Conservation (phyloP, 1,140 invertebrate genomes). For the Temnothorax curvispinosus region DNA sequence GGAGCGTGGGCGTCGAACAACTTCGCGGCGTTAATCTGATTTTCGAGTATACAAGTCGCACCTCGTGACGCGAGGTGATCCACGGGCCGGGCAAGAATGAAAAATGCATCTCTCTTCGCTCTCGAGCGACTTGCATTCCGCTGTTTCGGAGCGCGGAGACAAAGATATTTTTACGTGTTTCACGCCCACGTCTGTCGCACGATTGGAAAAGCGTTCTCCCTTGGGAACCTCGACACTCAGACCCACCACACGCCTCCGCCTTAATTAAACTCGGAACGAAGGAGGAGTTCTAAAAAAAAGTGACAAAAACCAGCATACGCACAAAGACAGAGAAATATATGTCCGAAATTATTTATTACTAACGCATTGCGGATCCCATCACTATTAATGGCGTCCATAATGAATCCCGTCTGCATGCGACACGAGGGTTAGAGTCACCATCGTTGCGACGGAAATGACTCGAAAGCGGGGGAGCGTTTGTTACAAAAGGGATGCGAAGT, state of each 20-base stretch:
- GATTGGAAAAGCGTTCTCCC: conserved; percentile 18
- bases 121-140: neutral
- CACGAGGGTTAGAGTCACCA: neutral
- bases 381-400: conserved; percentile 20
- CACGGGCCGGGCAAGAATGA: conserved; percentile 21
- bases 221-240: neutral
- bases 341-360: conserved; percentile 15
- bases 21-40: conserved; percentile 52
- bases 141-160: neutral
- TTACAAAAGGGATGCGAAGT: conserved; percentile 11
- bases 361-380: neutral
- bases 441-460: conserved; percentile 36
- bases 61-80: conserved; percentile 20
- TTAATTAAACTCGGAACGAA: conserved; percentile 2
- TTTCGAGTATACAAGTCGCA: conserved; percentile 40
- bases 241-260: neutral
- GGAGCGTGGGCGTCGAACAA: conserved; percentile 28
- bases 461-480: conserved; percentile 22
- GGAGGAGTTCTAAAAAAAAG: neutral
- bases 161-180: conserved; percentile 34
- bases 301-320: neutral
- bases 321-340: neutral
- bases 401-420: neutral
- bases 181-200: conserved; percentile 30
- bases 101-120: conserved; percentile 25